A percentile compares a stretch with the other conserved stretches of the same genome.
Evolutionary conservation across 1,140 invertebrate genomes (phyloP).

Genomic region (Ctenoplectra terminalis): DNA sequence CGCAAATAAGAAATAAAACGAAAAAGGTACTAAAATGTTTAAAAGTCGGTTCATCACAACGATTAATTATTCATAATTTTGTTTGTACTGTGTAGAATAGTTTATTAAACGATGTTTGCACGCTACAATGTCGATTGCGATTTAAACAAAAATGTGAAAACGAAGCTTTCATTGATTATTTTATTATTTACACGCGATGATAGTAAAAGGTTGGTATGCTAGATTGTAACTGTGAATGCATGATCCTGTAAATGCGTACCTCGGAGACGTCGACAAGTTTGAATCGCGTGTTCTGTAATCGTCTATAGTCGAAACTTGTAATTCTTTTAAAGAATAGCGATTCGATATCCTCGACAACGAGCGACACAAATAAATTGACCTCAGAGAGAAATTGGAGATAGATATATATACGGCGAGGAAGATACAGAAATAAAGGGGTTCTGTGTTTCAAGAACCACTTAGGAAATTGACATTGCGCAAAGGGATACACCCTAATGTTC

Average conservation of each 20-base stretch:
- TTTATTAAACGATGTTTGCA: too few species aligned
- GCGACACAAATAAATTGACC: slow-evolving; percentile 38
- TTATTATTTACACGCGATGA: neutral
- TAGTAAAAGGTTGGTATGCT: neutral
- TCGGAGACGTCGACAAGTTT: neutral
- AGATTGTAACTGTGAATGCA: neutral
- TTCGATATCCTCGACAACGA: slow-evolving; percentile 6
- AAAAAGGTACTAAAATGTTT: too few species aligned
- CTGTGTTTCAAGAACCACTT: slow-evolving; percentile 68
- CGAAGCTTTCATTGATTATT: too few species aligned
- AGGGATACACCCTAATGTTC: slow-evolving; percentile 63
- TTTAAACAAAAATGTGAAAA: too few species aligned
- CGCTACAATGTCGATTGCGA: neutral
- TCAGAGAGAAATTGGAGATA: slow-evolving; percentile 62
- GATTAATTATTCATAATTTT: too few species aligned
- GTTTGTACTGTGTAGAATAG: too few species aligned
- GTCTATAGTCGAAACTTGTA: neutral
- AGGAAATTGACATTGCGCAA: slow-evolving; percentile 79
- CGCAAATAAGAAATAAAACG: too few species aligned
- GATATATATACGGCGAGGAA: slow-evolving; percentile 67
- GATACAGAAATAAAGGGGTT: slow-evolving; percentile 64
- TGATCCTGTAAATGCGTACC: neutral
- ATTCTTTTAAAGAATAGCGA: slow-evolving; percentile 16
- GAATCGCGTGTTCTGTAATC: neutral
- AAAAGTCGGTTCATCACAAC: too few species aligned